phyloP scores from a whole-genome alignment of 2,113 vertebrate genomes.

The Sigmodon hispidus region DNA sequence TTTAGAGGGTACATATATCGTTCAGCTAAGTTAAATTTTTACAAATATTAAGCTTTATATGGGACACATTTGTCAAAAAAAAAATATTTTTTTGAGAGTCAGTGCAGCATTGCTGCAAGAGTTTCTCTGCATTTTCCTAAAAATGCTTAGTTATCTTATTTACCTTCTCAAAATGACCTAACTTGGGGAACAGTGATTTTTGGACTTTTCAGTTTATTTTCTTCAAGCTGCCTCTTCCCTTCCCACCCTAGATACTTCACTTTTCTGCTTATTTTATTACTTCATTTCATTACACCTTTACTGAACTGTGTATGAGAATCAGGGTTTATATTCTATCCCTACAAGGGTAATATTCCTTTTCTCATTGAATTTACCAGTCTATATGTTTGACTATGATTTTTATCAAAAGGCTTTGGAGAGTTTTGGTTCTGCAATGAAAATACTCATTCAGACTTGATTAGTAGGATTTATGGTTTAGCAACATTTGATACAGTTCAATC shows the following conservation, averaged over 20 bases:
- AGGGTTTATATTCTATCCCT: slow-evolving; percentile 5
- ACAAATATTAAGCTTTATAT: slow-evolving; percentile 42
- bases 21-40: slow-evolving; percentile 52
- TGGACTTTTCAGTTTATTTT: slow-evolving; percentile 34
- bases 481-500: background rate
- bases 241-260: background rate
- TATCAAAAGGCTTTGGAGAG: background rate
- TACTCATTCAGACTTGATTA: slow-evolving; percentile 32
- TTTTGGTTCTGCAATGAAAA: slow-evolving; percentile 47
- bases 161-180: slow-evolving; percentile 36
- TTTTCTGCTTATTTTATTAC: slow-evolving; percentile 34
- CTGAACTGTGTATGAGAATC: background rate
- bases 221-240: background rate
- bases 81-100: slow-evolving; percentile 51
- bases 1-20: background rate
- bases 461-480: slow-evolving; percentile 1
- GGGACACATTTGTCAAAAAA: slow-evolving; percentile 34
- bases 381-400: slow-evolving; percentile 35
- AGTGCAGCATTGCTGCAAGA: background rate
- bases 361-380: slow-evolving; percentile 39
- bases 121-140: slow-evolving; percentile 35
- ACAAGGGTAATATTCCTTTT: slow-evolving; percentile 41
- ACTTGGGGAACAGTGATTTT: slow-evolving; percentile 50
- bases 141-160: slow-evolving; percentile 48
- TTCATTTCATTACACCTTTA: slow-evolving; percentile 33